Conservation (phyloP, 2,113 vertebrate genomes). For the Dromaius novaehollandiae region DNA sequence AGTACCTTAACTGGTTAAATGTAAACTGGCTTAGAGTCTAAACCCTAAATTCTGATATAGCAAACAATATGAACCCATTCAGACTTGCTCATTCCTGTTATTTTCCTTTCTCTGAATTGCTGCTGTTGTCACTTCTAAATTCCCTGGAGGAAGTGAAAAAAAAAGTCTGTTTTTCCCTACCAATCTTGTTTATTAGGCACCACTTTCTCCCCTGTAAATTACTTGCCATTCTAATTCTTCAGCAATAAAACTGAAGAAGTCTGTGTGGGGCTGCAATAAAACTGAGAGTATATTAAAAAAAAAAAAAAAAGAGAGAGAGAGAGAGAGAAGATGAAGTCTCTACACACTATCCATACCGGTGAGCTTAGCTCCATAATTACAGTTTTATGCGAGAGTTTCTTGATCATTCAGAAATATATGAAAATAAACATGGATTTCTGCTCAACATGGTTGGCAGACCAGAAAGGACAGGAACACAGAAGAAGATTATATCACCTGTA, state of each 20-base stretch:
- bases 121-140: neutral
- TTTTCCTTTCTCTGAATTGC: neutral
- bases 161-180: neutral
- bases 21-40: neutral
- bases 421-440: neutral
- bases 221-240: neutral
- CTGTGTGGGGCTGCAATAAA: neutral
- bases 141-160: neutral
- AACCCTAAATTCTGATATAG: neutral
- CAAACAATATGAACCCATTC: neutral
- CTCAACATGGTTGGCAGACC: neutral
- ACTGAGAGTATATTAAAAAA: too few relatives aligned
- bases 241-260: neutral
- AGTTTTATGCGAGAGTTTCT: neutral
- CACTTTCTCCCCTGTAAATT: neutral
- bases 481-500: neutral
- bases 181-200: neutral
- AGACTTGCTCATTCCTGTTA: neutral
- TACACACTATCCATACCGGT: neutral
- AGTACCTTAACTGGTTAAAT: neutral
- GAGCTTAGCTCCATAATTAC: neutral
- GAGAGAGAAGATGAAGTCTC: neutral
- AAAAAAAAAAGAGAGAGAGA: too few relatives aligned
- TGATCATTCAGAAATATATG: neutral
- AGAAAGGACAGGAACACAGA: neutral